Percentiles rank a stretch among this genome's conserved stretches.
These are phyloP conservation scores for Thripadectes ignobilis DNA, from an alignment of 2,797 vertebrate species.

Conservation along the genomic window DNA sequence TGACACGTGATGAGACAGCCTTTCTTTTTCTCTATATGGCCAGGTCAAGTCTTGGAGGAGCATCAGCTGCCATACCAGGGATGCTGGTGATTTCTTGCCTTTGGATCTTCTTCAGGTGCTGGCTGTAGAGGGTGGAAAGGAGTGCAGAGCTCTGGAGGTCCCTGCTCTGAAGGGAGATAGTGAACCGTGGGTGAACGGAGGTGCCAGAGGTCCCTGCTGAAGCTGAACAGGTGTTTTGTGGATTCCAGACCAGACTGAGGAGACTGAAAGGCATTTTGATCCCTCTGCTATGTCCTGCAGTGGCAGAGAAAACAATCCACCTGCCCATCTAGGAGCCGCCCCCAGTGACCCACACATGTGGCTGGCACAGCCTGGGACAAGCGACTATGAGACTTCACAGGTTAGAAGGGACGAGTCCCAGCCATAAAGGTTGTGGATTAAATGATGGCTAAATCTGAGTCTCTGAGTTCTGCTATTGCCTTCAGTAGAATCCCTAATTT, in stretches of 20 bases:
- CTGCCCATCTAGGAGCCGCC: background rate
- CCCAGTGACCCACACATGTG: accelerated
- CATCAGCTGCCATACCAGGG: background rate
- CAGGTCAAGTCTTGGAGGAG: background rate
- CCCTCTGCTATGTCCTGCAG: background rate
- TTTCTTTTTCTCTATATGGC: background rate
- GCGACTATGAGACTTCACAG: background rate
- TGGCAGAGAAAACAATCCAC: background rate
- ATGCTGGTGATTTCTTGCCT: background rate
- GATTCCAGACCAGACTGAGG: background rate
- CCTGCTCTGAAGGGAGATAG: accelerated
- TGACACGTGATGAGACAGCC: background rate
- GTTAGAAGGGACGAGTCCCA: background rate
- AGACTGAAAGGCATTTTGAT: background rate
- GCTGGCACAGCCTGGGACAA: background rate
- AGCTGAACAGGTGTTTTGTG: background rate
- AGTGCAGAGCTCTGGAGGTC: background rate
- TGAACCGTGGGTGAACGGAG: accelerated
- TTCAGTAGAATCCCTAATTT: background rate
- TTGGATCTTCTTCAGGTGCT: accelerated
- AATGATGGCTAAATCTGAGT: background rate
- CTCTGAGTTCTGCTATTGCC: background rate
- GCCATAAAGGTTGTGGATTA: background rate
- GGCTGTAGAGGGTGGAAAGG: background rate
- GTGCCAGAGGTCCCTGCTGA: background rate